phyloP scores from a whole-genome alignment of 2,888 invertebrate species.

The Phengaris arion region DNA sequence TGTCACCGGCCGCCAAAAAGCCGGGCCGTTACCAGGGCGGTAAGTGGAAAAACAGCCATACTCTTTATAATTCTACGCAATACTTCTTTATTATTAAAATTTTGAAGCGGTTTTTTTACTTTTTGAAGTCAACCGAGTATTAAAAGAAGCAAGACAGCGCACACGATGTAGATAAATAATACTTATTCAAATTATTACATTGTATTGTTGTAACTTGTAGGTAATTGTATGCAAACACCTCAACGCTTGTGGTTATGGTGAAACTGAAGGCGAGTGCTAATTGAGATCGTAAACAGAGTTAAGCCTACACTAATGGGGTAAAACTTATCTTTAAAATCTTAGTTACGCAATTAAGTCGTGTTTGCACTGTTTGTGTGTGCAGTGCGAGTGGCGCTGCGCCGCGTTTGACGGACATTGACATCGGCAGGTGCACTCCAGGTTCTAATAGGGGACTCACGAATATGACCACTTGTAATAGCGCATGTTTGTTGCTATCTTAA shows the following conservation, averaged over 20 bases:
- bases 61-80: too few species aligned
- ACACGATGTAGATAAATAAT: neutral
- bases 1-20: too few species aligned
- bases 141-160: neutral
- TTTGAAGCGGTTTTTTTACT: neutral
- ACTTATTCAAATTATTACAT: slow-evolving; percentile 1
- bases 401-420: slow-evolving; percentile 76
- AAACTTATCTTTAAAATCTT: slow-evolving; percentile 29
- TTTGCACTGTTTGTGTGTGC: slow-evolving; percentile 44
- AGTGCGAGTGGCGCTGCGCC: slow-evolving; percentile 43
- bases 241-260: slow-evolving; percentile 20
- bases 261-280: slow-evolving; percentile 22
- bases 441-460: slow-evolving; percentile 47
- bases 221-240: slow-evolving; percentile 18
- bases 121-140: slow-evolving; percentile 3
- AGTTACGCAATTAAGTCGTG: slow-evolving; percentile 39
- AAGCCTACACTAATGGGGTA: slow-evolving; percentile 30
- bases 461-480: slow-evolving; percentile 19
- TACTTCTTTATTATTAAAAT: too few species aligned
- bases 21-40: too few species aligned
- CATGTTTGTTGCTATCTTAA: slow-evolving; percentile 13
- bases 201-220: neutral
- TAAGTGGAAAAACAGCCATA: too few species aligned
- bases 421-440: slow-evolving; percentile 60
- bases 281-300: slow-evolving; percentile 37